These are phyloP conservation scores for Pangasius krempfi DNA, from an alignment of 2,797 vertebrate species.

Conservation along the genomic window DNA sequence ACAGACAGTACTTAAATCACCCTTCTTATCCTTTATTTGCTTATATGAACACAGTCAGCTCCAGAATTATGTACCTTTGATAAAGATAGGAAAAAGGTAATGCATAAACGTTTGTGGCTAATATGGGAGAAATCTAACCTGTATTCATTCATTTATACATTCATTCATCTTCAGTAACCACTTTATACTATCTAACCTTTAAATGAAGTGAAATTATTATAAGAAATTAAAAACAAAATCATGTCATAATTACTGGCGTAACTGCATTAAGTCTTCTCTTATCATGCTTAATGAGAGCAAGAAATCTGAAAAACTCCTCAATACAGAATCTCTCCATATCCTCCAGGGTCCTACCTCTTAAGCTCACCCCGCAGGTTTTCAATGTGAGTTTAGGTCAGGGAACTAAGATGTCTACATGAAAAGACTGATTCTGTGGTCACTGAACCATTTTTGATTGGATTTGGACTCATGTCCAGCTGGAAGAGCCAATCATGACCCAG, in stretches of 20 bases:
- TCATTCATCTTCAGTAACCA: not conserved
- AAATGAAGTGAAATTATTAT: too few species aligned
- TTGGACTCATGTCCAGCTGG: not conserved
- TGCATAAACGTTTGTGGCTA: not conserved
- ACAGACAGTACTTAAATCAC: not conserved
- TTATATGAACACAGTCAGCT: not conserved
- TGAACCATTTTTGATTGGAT: not conserved
- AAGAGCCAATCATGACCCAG: not conserved
- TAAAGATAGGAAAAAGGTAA: not conserved
- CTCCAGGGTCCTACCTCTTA: not conserved
- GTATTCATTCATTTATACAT: not conserved
- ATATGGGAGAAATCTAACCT: not conserved
- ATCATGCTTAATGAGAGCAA: not conserved
- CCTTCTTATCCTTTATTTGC: not conserved
- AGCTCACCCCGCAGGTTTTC: not conserved
- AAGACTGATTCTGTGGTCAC: not conserved
- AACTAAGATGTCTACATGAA: not conserved
- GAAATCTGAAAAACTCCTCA: not conserved
- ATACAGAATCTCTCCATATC: not conserved
- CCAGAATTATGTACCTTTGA: not conserved
- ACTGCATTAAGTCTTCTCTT: not conserved
- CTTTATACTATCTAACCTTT: not conserved
- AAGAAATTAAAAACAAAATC: not conserved
- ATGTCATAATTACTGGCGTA: not conserved
- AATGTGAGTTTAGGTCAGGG: not conserved